A percentile compares a stretch with the other conserved stretches of the same genome.
phyloP scores from a whole-genome alignment of 2,797 vertebrate genomes.

The Phoeniculus purpureus region DNA sequence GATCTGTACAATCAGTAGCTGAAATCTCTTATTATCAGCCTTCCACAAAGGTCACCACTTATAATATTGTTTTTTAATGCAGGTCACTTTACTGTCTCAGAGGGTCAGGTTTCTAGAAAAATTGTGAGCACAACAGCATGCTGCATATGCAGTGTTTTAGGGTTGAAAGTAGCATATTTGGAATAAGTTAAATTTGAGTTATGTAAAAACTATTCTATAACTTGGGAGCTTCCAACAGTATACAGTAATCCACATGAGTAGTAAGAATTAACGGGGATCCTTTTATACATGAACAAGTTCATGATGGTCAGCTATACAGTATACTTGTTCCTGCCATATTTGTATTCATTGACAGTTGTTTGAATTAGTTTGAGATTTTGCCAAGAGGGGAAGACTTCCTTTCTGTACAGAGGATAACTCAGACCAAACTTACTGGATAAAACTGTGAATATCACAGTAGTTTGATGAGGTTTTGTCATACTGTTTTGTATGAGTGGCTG shows the following conservation, averaged over 20 bases:
- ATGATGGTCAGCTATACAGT: not conserved
- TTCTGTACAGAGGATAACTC: not conserved
- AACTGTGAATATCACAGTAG: not conserved
- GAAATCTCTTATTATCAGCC: not conserved
- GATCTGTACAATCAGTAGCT: not conserved
- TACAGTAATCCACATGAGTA: not conserved
- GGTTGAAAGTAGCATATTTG: accelerated
- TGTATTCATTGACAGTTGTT: not conserved
- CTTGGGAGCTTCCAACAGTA: not conserved
- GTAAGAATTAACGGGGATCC: not conserved
- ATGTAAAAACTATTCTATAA: not conserved
- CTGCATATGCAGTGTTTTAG: accelerated
- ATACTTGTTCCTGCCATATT: not conserved
- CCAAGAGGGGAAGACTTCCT: not conserved
- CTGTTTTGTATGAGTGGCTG: not conserved
- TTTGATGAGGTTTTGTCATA: not conserved
- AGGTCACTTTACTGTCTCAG: not conserved
- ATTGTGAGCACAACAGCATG: not conserved
- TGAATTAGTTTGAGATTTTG: not conserved
- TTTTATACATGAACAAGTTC: not conserved
- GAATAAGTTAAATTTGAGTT: not conserved
- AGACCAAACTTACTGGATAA: not conserved
- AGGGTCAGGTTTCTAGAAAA: not conserved
- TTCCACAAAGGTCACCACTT: not conserved
- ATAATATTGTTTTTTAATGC: not conserved